Conservation (phyloP, 2,113 vertebrate species). For the Haemorhous mexicanus region DNA sequence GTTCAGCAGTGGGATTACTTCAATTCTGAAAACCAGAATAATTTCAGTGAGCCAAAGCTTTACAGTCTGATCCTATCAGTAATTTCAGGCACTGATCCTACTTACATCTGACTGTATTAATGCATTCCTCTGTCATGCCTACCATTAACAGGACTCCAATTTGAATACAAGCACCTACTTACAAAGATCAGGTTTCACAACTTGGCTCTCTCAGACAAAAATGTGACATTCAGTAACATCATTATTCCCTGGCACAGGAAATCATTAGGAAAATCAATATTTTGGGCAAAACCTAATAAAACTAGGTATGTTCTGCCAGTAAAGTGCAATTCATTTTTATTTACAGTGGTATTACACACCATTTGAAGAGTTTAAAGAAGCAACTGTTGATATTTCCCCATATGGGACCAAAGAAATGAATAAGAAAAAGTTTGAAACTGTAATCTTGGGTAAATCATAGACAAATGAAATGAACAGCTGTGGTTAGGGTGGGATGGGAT, state of each 20-base stretch:
- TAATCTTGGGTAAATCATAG: neutral
- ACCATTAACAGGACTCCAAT: neutral
- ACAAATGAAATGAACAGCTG: conserved; percentile 18
- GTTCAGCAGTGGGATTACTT: neutral
- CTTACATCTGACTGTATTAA: neutral
- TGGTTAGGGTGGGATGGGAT: conserved; percentile 3
- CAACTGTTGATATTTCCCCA: neutral
- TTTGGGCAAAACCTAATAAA: neutral
- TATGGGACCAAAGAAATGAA: rapidly evolving
- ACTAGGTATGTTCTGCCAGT: neutral
- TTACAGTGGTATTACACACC: neutral
- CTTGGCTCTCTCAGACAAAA: neutral
- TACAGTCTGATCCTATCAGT: neutral
- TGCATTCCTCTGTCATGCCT: neutral
- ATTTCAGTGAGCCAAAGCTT: neutral
- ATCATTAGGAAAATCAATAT: neutral
- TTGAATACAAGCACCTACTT: neutral
- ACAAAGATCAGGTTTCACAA: neutral
- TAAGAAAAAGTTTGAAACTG: neutral
- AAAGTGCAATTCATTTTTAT: neutral
- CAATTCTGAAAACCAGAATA: neutral
- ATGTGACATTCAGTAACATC: neutral
- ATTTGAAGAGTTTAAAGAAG: neutral
- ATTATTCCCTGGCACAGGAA: neutral
- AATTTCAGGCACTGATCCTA: neutral